Evolutionary conservation across 1,140 invertebrate genomes (phyloP).

Genomic region (Papilio polytes): DNA sequence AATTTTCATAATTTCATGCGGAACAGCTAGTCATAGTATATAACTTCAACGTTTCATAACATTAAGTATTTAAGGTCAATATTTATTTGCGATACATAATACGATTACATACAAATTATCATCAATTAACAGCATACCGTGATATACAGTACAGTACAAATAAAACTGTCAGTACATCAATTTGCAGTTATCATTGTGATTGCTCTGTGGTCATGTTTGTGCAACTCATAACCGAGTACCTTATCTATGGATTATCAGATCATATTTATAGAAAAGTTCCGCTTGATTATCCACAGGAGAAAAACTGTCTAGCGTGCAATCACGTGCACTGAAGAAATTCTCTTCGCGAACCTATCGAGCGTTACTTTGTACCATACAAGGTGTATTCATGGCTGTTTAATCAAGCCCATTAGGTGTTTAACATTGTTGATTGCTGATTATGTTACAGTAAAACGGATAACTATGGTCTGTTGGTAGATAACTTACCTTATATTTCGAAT

Average conservation of each 20-base stretch:
- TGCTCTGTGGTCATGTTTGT: background rate
- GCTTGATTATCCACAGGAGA: conserved; percentile 16
- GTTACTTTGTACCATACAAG: conserved; percentile 22
- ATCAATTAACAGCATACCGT: conserved; percentile 37
- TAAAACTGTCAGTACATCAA: background rate
- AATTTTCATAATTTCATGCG: no score
- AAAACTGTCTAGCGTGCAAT: conserved; percentile 25
- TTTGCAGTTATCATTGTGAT: background rate
- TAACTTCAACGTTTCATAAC: background rate
- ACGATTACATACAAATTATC: background rate
- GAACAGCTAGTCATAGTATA: no score
- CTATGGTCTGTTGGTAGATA: background rate
- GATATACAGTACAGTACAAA: background rate
- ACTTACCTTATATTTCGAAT: conserved; percentile 15
- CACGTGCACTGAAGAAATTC: conserved; percentile 30
- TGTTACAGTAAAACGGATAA: background rate
- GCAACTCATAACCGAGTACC: background rate
- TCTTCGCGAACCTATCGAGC: conserved; percentile 21
- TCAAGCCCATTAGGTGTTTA: conserved; percentile 20
- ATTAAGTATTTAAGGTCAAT: background rate
- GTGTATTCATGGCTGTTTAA: conserved; percentile 31
- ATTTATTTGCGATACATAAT: background rate
- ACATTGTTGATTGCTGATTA: conserved; percentile 31
- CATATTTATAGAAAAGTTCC: conserved; percentile 29
- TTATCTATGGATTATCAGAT: conserved; percentile 19